Conservation (phyloP, 1,140 invertebrate species). For the Heliconius himera region DNA sequence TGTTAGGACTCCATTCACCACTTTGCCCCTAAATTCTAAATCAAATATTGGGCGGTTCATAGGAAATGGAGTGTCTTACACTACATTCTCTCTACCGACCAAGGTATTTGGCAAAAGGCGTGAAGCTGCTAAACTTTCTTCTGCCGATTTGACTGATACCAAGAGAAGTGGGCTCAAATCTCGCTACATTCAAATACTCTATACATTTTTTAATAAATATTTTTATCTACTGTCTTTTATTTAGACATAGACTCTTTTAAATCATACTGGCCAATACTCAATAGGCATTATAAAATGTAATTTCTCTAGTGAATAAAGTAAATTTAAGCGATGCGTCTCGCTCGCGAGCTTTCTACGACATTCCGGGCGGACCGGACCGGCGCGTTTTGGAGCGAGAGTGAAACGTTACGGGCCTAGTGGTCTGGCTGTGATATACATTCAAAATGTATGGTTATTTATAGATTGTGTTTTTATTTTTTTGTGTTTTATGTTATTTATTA, state of each 20-base stretch:
- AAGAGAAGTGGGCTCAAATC: no score
- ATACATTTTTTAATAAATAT: no score
- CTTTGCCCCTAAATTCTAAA: no score
- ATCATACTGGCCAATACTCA: not conserved
- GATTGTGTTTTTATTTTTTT: not conserved
- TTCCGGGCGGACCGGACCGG: slow-evolving; percentile 40
- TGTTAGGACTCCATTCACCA: no score
- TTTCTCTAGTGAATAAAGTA: slow-evolving; percentile 33
- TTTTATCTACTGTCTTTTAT: no score
- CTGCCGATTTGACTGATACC: no score
- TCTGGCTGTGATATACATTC: slow-evolving; percentile 14
- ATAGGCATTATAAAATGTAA: slow-evolving; percentile 1
- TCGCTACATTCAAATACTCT: no score
- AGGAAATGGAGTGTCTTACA: no score
- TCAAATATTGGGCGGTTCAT: no score
- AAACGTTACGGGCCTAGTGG: slow-evolving; percentile 26
- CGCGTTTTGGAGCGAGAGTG: slow-evolving; percentile 46
- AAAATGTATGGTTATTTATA: slow-evolving; percentile 25
- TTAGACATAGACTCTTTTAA: not conserved
- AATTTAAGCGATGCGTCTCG: slow-evolving; percentile 32
- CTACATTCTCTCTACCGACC: no score
- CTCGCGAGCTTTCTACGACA: slow-evolving; percentile 45
- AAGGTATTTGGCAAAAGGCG: no score
- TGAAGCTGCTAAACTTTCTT: no score
- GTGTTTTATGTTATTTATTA: not conserved